Percentiles rank a stretch among this genome's conserved stretches.
phyloP scores from a whole-genome alignment of 2,113 vertebrate genomes.

The Mola mola region DNA sequence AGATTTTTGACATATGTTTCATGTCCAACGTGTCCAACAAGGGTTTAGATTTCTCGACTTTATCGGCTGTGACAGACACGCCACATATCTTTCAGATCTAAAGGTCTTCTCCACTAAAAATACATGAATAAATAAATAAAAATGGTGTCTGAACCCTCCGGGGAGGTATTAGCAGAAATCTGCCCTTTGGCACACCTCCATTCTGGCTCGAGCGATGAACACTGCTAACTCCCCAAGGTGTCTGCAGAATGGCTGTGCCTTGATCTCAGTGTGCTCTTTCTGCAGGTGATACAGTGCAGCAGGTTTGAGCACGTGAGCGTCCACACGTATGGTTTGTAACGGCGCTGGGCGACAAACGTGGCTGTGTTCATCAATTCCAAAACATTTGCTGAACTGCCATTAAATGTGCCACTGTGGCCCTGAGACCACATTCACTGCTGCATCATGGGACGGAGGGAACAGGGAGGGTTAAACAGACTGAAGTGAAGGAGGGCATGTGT shows the following conservation, averaged over 20 bases:
- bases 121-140: conserved; percentile 3
- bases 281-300: conserved; percentile 23
- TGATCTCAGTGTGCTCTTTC: conserved; percentile 49
- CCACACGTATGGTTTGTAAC: conserved; percentile 53
- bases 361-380: conserved; percentile 25
- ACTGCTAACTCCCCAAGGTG: conserved; percentile 35
- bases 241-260: conserved; percentile 58
- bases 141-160: conserved; percentile 37
- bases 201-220: conserved; percentile 49
- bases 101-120: conserved; percentile 31
- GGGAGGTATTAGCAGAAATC: conserved; percentile 50
- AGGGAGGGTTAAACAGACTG: background rate
- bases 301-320: conserved; percentile 15
- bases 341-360: conserved; percentile 36
- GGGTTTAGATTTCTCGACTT: conserved; percentile 45
- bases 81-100: conserved; percentile 42
- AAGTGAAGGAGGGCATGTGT: background rate
- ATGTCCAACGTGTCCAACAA: conserved; percentile 4
- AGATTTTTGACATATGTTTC: conserved; percentile 6
- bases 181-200: conserved; percentile 56
- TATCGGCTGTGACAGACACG: conserved; percentile 35
- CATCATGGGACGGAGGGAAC: conserved; percentile 35
- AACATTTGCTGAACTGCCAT: conserved; percentile 17
- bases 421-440: conserved; percentile 41
- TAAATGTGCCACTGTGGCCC: conserved; percentile 25